Evolutionary conservation across 2,888 invertebrate species (phyloP).

Genomic region (Platycheirus rosarum): DNA sequence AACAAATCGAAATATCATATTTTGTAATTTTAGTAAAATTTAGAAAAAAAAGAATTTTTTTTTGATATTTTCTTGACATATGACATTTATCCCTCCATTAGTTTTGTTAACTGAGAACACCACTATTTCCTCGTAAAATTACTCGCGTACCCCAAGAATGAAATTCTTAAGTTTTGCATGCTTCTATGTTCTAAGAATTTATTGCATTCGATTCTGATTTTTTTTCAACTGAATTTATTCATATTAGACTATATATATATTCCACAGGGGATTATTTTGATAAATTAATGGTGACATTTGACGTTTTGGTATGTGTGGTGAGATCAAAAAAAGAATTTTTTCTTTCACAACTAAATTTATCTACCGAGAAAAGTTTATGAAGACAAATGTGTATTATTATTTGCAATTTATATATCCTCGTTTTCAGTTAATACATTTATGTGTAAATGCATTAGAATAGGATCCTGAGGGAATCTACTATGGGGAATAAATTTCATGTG

Average conservation of each 20-base stretch:
- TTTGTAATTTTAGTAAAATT: too few species aligned
- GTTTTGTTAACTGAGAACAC: too few species aligned
- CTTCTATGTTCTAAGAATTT: not conserved
- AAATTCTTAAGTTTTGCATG: not conserved
- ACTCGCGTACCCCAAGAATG: too few species aligned
- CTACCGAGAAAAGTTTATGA: slow-evolving; percentile 38
- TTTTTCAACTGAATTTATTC: slow-evolving; percentile 44
- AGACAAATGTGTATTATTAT: slow-evolving; percentile 58
- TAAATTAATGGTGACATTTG: slow-evolving; percentile 54
- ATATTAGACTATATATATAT: slow-evolving; percentile 25
- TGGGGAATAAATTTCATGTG: not conserved
- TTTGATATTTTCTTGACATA: too few species aligned
- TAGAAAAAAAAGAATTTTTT: too few species aligned
- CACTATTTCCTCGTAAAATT: too few species aligned
- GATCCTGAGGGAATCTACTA: not conserved
- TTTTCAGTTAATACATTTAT: not conserved
- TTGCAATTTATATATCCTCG: slow-evolving; percentile 38
- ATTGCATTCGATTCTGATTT: not conserved
- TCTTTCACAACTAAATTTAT: slow-evolving; percentile 51
- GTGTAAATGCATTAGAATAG: not conserved
- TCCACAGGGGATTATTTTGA: slow-evolving; percentile 61
- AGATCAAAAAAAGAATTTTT: slow-evolving; percentile 30
- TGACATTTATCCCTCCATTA: too few species aligned
- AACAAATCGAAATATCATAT: too few species aligned
- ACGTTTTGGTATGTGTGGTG: slow-evolving; percentile 8